Conservation (phyloP, 1,140 invertebrate species). For the Tetramorium alpestre region DNA sequence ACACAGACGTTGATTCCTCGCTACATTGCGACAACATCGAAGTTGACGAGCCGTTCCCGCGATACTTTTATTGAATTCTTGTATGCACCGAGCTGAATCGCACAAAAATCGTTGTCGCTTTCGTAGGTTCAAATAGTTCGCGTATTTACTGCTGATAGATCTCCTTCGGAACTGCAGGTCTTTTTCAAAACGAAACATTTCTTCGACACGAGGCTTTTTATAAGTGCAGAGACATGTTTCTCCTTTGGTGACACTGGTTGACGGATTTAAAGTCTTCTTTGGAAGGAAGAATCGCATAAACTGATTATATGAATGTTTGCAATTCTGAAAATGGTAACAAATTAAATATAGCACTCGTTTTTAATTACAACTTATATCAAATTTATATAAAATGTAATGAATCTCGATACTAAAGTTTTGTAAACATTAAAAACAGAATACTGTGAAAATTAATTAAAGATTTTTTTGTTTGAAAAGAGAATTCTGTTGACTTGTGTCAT, state of each 20-base stretch:
- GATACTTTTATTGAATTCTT: slow-evolving; percentile 16
- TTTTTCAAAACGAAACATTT: not conserved
- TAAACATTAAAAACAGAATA: not conserved
- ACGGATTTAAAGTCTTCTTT: not conserved
- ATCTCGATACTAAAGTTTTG: not conserved
- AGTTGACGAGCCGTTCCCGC: slow-evolving; percentile 33
- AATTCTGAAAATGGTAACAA: not conserved
- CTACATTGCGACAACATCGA: slow-evolving; percentile 15
- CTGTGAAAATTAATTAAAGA: slow-evolving; percentile 10
- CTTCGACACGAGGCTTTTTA: slow-evolving; percentile 14
- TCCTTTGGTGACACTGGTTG: slow-evolving; percentile 8
- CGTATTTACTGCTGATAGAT: not conserved
- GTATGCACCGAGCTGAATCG: slow-evolving; percentile 54
- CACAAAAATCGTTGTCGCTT: slow-evolving; percentile 50
- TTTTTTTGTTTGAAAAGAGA: not conserved
- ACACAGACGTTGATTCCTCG: slow-evolving; percentile 4
- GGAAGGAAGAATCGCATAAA: not conserved
- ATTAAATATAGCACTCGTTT: not conserved
- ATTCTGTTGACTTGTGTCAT: slow-evolving; percentile 25
- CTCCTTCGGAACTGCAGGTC: not conserved
- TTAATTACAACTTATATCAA: not conserved
- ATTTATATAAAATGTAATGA: slow-evolving; percentile 2
- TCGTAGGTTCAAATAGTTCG: slow-evolving; percentile 33
- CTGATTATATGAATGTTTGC: not conserved
- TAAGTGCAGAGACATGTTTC: not conserved